phyloP scores from a whole-genome alignment of 2,113 vertebrate species.

The Ranitomeya variabilis region DNA sequence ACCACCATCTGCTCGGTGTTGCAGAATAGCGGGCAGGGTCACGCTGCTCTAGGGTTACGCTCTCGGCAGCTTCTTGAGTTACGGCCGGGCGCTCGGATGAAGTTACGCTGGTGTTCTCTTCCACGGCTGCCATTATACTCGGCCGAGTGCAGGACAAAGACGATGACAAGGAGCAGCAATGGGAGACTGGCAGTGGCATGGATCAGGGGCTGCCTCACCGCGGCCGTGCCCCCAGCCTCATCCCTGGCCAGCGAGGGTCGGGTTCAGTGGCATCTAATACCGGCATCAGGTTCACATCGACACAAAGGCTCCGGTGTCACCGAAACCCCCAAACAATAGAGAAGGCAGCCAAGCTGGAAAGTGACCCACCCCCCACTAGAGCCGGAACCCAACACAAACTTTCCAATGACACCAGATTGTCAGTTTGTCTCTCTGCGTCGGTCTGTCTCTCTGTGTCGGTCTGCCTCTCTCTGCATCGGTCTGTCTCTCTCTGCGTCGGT shows the following conservation, averaged over 20 bases:
- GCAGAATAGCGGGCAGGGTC: neutral
- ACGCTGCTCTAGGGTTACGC: neutral
- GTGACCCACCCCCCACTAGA: neutral
- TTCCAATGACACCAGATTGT: conserved; percentile 25
- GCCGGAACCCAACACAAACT: neutral
- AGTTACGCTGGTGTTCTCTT: conserved; percentile 38
- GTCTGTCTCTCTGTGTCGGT: too few relatives aligned
- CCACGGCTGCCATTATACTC: conserved; percentile 36
- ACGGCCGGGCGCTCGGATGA: conserved; percentile 14
- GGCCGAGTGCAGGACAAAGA: conserved; percentile 15
- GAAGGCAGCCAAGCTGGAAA: neutral
- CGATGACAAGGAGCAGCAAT: conserved; percentile 24
- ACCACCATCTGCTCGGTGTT: neutral
- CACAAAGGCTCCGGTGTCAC: conserved; percentile 30
- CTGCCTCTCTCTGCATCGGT: too few relatives aligned
- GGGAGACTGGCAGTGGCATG: neutral
- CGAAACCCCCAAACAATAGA: conserved; percentile 37
- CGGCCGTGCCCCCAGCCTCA: neutral
- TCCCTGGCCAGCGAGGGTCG: neutral
- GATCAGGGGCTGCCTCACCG: conserved; percentile 1
- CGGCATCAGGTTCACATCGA: conserved; percentile 18
- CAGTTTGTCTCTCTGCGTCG: too few relatives aligned
- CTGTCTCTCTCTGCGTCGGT: too few relatives aligned
- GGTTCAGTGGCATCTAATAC: conserved; percentile 8
- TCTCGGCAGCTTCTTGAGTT: conserved; percentile 12